Base-by-base conservation (phyloP, 2,888 invertebrate genomes). In the Pseudococcus longispinus region DNA sequence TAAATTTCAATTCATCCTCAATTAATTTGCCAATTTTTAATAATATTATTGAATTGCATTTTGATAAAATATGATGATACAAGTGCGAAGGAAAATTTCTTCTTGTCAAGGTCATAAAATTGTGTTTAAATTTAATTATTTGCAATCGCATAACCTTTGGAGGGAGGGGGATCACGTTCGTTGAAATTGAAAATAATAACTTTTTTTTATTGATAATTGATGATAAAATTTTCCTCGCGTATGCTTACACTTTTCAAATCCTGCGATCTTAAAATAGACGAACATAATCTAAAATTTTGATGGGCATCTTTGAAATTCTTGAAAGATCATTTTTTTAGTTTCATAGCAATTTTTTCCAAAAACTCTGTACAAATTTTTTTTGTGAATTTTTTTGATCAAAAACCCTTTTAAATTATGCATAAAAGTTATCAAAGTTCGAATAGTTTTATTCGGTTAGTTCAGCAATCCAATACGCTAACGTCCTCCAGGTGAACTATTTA, bases 401-500 rank as follows among this genome's bases (percentile, higher is more conserved):
- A 37, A 37, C 9, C 4, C 0, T 1, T 37, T 37, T 9, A 6
- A 37, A 37, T 37, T 37, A 1, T 4, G 8, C 5, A 37, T 8
- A 37, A 37, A 37, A 37, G 0, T 37, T 37, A 37, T 37, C 37
- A 37, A 37, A 37, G 8, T 37, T 37, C 37, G 8, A 4, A 37
- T 5, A 2, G 9, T 37, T 37, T 51, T n/a, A 51, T 51, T 18
- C n/a, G 15, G 51, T n/a, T n/a, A 51, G 4, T 51, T n/a, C n/a
- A n/a, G 51, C 51, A 18, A 51, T 51, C 1, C 37, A 2, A 32
- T 37, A n/a, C 32, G 37, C 74, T 37, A 74, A 74, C 74, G 74
- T 74, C 74, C 74, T 74, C 74, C 74, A 74, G 42, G 77, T 80
- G 77, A 42, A 80, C 77, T 42, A 80, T 42, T 80, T 80, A 80